Conservation (phyloP, 1,140 invertebrate species). For the Cheumatopsyche charites region DNA sequence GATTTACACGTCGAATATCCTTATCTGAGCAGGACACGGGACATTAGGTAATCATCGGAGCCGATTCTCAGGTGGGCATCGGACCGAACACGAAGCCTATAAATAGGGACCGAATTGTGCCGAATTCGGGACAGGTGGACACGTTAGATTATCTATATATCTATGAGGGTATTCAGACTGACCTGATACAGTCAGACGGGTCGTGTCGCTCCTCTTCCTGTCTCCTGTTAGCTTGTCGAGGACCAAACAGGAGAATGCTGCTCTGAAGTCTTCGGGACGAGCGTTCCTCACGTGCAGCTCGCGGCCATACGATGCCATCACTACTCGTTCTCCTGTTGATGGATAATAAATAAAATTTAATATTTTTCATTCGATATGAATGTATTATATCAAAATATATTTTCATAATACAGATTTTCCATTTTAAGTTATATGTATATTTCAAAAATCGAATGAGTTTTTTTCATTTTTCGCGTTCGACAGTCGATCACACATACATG, state of each 20-base stretch:
- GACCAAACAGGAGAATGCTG: slow-evolving; percentile 65
- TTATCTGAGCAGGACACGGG: neutral
- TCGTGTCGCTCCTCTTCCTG: slow-evolving; percentile 62
- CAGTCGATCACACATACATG: no score
- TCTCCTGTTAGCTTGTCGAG: slow-evolving; percentile 66
- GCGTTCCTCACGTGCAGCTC: slow-evolving; percentile 67
- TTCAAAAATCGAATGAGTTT: no score
- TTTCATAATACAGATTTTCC: no score
- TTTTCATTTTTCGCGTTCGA: no score
- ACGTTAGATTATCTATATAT: neutral
- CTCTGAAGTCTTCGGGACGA: slow-evolving; percentile 61
- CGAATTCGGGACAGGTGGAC: no score
- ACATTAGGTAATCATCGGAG: slow-evolving; percentile 10
- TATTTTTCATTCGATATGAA: no score
- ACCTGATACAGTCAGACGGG: slow-evolving; percentile 65
- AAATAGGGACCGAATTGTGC: no score
- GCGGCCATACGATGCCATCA: slow-evolving; percentile 62
- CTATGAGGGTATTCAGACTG: slow-evolving; percentile 40
- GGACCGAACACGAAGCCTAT: neutral
- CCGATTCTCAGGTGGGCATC: slow-evolving; percentile 2
- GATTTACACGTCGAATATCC: no score
- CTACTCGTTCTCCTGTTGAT: slow-evolving; percentile 59
- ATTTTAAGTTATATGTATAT: no score
- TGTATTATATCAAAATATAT: no score
- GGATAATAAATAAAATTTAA: no score